These are phyloP conservation scores for Sylvia borin DNA, from an alignment of 2,797 vertebrate genomes.

Conservation along the genomic window DNA sequence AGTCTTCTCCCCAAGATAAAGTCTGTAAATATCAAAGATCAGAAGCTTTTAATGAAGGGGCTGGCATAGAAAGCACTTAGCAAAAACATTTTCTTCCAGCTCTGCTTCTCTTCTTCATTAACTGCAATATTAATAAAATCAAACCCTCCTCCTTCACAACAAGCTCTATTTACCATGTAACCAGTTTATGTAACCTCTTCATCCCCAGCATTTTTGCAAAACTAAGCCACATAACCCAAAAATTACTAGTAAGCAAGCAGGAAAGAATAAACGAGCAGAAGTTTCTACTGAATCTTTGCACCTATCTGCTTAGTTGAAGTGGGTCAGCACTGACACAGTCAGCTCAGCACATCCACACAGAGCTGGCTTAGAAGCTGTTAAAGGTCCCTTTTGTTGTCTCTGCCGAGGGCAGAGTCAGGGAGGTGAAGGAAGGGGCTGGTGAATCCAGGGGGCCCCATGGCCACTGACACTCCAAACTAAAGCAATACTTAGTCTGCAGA, in stretches of 20 bases:
- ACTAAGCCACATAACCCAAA: not conserved
- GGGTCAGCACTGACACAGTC: not conserved
- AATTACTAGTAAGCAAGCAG: not conserved
- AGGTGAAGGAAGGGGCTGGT: not conserved
- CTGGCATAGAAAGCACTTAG: not conserved
- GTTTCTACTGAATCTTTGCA: not conserved
- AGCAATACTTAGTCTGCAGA: not conserved
- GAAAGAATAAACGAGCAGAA: not conserved
- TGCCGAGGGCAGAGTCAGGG: not conserved
- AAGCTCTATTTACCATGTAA: not conserved
- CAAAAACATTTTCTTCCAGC: not conserved
- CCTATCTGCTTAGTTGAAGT: not conserved
- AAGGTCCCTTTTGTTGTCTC: not conserved
- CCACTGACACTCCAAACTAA: not conserved
- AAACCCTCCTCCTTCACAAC: not conserved
- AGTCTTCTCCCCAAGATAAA: not conserved
- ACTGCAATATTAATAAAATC: not conserved
- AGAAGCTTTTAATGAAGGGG: not conserved
- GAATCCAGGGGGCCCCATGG: not conserved
- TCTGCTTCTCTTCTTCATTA: not conserved
- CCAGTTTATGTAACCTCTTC: not conserved
- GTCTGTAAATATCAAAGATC: not conserved
- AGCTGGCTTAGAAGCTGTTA: not conserved
- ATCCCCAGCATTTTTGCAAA: not conserved
- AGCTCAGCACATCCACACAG: accelerated